phyloP scores from a whole-genome alignment of 2,113 vertebrate genomes.

The Gavia stellata region DNA sequence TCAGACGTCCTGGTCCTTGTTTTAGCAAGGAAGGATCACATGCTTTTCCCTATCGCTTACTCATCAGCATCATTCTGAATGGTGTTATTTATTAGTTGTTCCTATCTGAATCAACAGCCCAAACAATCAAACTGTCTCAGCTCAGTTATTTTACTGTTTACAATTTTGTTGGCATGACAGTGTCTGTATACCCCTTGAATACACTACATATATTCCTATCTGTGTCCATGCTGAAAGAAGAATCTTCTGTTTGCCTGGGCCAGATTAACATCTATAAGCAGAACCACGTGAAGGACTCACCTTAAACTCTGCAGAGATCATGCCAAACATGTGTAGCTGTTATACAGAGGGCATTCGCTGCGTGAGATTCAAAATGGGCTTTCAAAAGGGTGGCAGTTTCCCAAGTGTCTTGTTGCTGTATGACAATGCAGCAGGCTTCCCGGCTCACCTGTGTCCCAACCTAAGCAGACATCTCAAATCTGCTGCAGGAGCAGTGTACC shows the following conservation, averaged over 20 bases:
- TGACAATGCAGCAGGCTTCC: neutral
- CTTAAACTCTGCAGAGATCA: neutral
- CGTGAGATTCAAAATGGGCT: neutral
- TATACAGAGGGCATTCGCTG: neutral
- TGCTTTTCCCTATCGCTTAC: neutral
- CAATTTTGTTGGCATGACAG: neutral
- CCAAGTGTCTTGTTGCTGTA: neutral
- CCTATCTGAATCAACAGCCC: neutral
- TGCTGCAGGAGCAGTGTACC: accelerated
- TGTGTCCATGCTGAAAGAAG: neutral
- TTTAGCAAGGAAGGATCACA: neutral
- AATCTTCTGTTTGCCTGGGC: neutral
- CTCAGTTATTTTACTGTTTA: neutral
- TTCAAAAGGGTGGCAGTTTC: neutral
- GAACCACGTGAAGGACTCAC: neutral
- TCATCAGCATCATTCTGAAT: neutral
- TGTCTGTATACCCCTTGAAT: neutral
- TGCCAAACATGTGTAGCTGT: accelerated
- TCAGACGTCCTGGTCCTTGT: neutral
- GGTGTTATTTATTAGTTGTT: neutral
- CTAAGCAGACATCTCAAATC: neutral
- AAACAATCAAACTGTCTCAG: neutral
- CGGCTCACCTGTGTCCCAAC: neutral
- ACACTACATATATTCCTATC: neutral
- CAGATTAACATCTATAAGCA: neutral